These are phyloP conservation scores for Bombus pascuorum DNA, from an alignment of 1,140 invertebrate species.

Conservation along the genomic window DNA sequence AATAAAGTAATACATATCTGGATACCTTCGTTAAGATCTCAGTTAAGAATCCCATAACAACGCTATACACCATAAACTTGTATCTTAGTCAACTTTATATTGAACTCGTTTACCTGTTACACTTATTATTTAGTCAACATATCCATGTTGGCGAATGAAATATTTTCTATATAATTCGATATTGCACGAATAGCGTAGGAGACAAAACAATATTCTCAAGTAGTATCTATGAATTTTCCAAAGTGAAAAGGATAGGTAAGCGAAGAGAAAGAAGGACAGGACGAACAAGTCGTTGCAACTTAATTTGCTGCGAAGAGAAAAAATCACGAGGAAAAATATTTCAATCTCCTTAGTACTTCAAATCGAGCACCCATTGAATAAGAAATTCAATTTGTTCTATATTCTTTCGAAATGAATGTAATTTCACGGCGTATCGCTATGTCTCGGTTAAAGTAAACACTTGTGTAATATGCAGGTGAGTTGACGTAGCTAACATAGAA, in stretches of 20 bases:
- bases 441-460: neutral
- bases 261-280: neutral
- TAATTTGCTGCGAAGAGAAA: neutral
- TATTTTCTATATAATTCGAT: too few species aligned
- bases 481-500: neutral
- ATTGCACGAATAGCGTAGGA: neutral
- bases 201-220: neutral
- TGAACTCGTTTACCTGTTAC: neutral
- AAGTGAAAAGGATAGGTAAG: too few species aligned
- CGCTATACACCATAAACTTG: neutral
- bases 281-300: neutral
- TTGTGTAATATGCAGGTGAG: constrained; percentile 12
- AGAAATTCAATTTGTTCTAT: neutral
- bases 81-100: neutral
- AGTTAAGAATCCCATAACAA: neutral
- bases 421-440: neutral
- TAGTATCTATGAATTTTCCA: neutral
- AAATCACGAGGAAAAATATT: neutral
- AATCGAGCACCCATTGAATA: neutral
- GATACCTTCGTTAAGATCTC: too few species aligned
- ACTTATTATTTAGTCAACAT: neutral
- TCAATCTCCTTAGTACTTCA: too few species aligned
- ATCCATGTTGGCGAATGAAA: too few species aligned
- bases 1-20: neutral
- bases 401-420: neutral